Base-by-base conservation (phyloP, 2,888 invertebrate species). In the Syrphus vitripennis region DNA sequence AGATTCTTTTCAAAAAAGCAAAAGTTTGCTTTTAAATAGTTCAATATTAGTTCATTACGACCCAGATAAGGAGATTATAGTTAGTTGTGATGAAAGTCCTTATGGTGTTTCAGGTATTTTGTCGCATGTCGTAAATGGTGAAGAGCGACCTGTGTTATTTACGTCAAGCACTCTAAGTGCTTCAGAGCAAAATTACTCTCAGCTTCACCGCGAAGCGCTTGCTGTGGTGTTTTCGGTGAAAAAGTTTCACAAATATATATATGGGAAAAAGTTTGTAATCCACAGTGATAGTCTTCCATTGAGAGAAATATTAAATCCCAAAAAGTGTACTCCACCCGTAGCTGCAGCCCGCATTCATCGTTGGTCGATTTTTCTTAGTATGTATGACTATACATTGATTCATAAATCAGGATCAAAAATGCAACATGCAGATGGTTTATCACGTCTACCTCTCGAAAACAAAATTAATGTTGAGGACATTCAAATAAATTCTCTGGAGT, bases 321-420 rank as follows among this genome's bases (percentile, higher is more conserved):
- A 61, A 37, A 24, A 61, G 37, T 19, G 40, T 14, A 61, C 61
- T 37, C 61, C 24, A 14, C 40, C 40, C 0, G 61, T 40, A 16
- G 61, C 24, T 4, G 61, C 61, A 40, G 61, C 61, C 7, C 61
- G 61, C 4, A 61, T 61, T 61, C 40, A 61, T 7, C 40, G 61
- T 61, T 40, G 37, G 61, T 16, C 19, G 1, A 61, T 40, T 40
- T n/a, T 61, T 37, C 21, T 61, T 3, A 61, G 61, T 37, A 40
- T 61, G 61, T 61, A 61, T 1, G 53, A 53, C n/a, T 53, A 53
- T 53, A 53, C 29, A 1, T 3, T 53, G 12, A 19, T 53, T 53
- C n/a, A 53, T 29, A 53, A 53, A 53, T 21, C 53, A 7, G 53
- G 26, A 53, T 29, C 53, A n/a, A 53, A 53, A 53, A 53, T 53